These are phyloP conservation scores for Lacanobia oleracea DNA, from an alignment of 2,888 invertebrate genomes.

Conservation along the genomic window DNA sequence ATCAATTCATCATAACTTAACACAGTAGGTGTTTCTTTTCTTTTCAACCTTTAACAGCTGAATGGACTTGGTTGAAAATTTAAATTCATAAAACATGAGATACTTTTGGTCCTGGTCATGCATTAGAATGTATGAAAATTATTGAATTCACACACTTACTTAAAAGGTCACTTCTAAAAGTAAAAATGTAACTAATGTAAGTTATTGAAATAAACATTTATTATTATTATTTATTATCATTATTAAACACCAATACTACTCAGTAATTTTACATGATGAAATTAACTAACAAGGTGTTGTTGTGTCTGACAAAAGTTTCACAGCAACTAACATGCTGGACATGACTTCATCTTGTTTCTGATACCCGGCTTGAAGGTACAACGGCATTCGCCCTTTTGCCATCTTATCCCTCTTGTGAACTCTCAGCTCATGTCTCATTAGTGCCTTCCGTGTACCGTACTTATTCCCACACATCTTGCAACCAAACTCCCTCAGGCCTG, in stretches of 20 bases:
- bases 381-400: constrained; percentile 79
- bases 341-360: constrained; percentile 53
- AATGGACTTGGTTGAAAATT: not conserved
- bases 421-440: constrained; percentile 80
- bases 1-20: not conserved
- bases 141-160: too few relatives aligned
- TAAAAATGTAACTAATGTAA: too few relatives aligned
- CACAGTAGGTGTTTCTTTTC: too few relatives aligned
- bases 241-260: not conserved
- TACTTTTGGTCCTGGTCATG: not conserved
- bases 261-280: not conserved
- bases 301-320: constrained; percentile 13
- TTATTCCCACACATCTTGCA: constrained; percentile 79
- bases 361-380: constrained; percentile 79
- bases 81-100: not conserved
- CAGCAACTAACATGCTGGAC: constrained; percentile 15
- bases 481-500: constrained; percentile 76
- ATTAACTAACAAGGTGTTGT: not conserved
- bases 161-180: too few relatives aligned
- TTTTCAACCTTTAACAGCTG: not conserved
- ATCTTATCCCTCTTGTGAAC: constrained; percentile 82
- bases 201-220: too few relatives aligned
- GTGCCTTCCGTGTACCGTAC: constrained; percentile 78
- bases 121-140: too few relatives aligned
- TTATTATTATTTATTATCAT: too few relatives aligned